These are phyloP conservation scores for Corythoichthys haematopterus DNA, from an alignment of 2,113 vertebrate genomes.

Conservation along the genomic window DNA sequence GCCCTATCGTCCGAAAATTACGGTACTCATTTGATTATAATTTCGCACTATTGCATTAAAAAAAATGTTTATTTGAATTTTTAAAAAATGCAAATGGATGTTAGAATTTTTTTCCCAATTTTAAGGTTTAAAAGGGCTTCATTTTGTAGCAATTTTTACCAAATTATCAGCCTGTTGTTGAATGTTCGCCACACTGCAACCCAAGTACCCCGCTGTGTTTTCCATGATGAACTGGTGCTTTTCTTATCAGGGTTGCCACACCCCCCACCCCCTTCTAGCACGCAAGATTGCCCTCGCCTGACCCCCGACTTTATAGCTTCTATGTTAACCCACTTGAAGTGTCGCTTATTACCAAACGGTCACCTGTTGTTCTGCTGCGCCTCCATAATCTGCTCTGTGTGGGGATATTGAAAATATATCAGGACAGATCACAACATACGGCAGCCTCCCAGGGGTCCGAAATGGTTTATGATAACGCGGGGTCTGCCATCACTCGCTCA, in stretches of 20 bases:
- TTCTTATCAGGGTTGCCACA: slow-evolving; percentile 44
- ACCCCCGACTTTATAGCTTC: slow-evolving; percentile 33
- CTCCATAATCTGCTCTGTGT: slow-evolving; percentile 39
- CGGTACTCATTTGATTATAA: too few relatives aligned
- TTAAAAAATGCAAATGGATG: not conserved
- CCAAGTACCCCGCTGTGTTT: slow-evolving; percentile 43
- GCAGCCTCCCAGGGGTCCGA: slow-evolving; percentile 45
- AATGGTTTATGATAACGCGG: slow-evolving; percentile 44
- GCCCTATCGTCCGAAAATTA: too few relatives aligned
- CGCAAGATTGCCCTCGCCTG: slow-evolving; percentile 19
- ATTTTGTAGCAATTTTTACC: not conserved
- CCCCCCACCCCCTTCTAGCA: slow-evolving; percentile 1
- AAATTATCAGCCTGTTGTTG: not conserved
- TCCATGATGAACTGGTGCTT: slow-evolving; percentile 48
- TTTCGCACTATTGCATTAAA: too few relatives aligned
- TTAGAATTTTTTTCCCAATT: not conserved
- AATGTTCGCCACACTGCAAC: slow-evolving; percentile 7
- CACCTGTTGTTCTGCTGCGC: slow-evolving; percentile 44
- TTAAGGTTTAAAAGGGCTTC: not conserved
- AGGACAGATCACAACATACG: slow-evolving; percentile 17
- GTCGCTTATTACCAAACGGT: slow-evolving; percentile 33
- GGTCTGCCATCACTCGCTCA: slow-evolving; percentile 45
- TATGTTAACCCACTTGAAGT: slow-evolving; percentile 18
- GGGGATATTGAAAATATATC: slow-evolving; percentile 48
- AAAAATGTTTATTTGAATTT: too few relatives aligned